Conservation (phyloP, 2,888 invertebrate species). For the Ellobium chinense region DNA sequence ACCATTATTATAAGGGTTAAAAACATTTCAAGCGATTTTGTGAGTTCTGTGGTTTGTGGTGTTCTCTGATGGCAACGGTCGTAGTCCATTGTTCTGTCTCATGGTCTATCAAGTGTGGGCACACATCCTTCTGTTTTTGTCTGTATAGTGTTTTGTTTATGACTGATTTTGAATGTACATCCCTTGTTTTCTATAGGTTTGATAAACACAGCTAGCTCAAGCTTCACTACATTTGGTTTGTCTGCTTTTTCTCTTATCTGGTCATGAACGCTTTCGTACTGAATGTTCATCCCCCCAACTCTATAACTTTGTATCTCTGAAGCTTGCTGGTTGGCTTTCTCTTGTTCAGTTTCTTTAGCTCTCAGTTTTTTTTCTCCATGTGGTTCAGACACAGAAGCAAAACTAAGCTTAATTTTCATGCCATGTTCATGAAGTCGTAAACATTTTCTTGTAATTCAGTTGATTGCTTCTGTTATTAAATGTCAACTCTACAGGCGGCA, state of each 20-base stretch:
- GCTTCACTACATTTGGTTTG: slow-evolving; percentile 34
- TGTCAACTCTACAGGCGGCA: no score
- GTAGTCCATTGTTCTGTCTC: neutral
- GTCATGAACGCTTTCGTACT: neutral
- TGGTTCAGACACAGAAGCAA: no score
- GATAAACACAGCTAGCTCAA: slow-evolving; percentile 22
- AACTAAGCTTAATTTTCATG: no score
- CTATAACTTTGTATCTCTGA: neutral
- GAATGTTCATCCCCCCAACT: neutral
- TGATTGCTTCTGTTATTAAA: no score
- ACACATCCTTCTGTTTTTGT: neutral
- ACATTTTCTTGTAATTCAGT: no score
- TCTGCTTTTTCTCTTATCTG: slow-evolving; percentile 17
- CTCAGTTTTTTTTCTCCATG: no score
- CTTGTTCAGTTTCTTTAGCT: neutral
- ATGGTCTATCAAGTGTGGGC: neutral
- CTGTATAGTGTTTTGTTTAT: neutral
- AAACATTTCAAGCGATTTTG: no score
- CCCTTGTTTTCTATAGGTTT: slow-evolving; percentile 21
- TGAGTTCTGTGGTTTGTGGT: no score
- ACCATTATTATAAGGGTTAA: no score
- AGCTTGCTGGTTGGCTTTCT: slow-evolving; percentile 9
- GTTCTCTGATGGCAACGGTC: no score
- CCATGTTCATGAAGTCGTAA: no score
- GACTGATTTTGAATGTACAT: neutral